phyloP scores from a whole-genome alignment of 1,140 invertebrate species.

The Eurosta solidaginis region DNA sequence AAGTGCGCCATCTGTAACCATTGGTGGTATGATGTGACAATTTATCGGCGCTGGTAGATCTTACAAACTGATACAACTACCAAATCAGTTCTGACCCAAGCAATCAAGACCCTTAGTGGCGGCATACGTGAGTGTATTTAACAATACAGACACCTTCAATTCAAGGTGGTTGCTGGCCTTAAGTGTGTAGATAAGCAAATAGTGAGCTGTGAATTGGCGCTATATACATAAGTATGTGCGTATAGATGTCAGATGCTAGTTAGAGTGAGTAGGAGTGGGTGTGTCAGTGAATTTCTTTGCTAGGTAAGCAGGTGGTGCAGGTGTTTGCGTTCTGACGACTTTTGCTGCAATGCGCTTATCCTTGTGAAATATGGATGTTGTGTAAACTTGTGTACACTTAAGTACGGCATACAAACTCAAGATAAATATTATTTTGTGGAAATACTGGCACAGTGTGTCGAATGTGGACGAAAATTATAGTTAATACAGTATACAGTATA shows the following conservation, averaged over 20 bases:
- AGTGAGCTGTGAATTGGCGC: background rate
- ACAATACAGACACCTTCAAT: background rate
- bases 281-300: background rate
- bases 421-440: background rate
- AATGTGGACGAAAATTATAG: too few relatives aligned
- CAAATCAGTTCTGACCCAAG: background rate
- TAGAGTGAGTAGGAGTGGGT: background rate
- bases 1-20: background rate
- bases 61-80: background rate
- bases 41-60: background rate
- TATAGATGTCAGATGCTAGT: too few relatives aligned
- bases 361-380: slow-evolving; percentile 60
- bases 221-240: too few relatives aligned
- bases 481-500: too few relatives aligned
- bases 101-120: background rate
- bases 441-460: too few relatives aligned
- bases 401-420: background rate
- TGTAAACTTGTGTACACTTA: slow-evolving; percentile 39
- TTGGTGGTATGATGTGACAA: slow-evolving; percentile 2
- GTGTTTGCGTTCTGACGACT: slow-evolving; percentile 40
- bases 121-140: background rate
- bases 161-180: background rate
- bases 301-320: background rate
- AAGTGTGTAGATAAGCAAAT: background rate
- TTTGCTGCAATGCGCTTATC: slow-evolving; percentile 61